Conservation (phyloP, 2,113 vertebrate species). For the Asarcornis scutulata region DNA sequence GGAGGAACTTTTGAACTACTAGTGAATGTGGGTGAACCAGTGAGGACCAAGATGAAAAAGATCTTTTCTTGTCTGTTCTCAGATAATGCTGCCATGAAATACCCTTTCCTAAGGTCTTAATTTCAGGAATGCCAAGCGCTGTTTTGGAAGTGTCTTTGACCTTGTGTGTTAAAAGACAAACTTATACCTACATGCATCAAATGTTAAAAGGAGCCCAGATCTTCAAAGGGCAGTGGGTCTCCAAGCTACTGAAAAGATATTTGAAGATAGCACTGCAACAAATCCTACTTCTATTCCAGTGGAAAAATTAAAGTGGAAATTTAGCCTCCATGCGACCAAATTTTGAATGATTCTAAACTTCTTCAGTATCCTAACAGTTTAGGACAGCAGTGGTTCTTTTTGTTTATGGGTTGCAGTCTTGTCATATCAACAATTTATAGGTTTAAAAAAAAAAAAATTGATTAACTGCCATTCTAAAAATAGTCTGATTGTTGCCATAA, state of each 20-base stretch:
- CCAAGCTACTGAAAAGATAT: not conserved
- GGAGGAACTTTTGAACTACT: constrained; percentile 36
- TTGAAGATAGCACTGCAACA: not conserved
- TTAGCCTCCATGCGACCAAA: not conserved
- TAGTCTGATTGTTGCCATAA: not conserved
- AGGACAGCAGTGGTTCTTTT: not conserved
- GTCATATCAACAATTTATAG: not conserved
- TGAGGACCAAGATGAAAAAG: not conserved
- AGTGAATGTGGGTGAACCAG: not conserved
- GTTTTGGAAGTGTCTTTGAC: constrained; percentile 52
- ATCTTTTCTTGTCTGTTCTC: constrained; percentile 34
- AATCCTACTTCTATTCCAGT: not conserved
- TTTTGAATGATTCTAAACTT: not conserved
- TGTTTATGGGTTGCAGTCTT: not conserved
- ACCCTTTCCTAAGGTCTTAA: not conserved
- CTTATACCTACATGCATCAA: not conserved
- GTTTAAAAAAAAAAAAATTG: not conserved
- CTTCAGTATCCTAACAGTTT: not conserved
- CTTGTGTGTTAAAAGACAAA: constrained; percentile 20
- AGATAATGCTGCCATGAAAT: not conserved
- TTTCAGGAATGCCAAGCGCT: constrained; percentile 39
- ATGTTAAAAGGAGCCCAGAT: constrained; percentile 11
- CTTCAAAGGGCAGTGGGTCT: constrained; percentile 3
- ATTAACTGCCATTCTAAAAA: not conserved
- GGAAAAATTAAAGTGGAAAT: not conserved